Evolutionary conservation across 2,113 vertebrate species (phyloP).

Genomic region (Anser brachyrhynchus): DNA sequence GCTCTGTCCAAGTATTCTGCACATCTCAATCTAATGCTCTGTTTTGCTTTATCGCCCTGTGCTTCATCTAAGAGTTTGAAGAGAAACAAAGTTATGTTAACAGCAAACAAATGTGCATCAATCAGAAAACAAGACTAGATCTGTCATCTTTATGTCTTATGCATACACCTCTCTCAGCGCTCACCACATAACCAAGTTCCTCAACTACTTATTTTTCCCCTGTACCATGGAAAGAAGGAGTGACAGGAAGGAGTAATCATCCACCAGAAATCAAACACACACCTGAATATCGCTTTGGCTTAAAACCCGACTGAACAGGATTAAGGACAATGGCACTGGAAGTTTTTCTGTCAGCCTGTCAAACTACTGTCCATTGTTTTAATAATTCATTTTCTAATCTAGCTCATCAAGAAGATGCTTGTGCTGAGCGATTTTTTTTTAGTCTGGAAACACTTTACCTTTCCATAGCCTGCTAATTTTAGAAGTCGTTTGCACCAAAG

Average conservation of each 20-base stretch:
- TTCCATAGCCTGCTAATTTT: not conserved
- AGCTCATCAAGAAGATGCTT: constrained; percentile 1
- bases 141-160: not conserved
- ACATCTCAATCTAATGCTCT: constrained; percentile 92
- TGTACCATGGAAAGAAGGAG: not conserved
- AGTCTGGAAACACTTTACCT: not conserved
- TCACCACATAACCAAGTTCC: not conserved
- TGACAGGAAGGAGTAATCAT: not conserved
- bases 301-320: not conserved
- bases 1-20: constrained; percentile 94
- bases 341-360: not conserved
- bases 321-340: not conserved
- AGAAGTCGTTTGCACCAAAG: not conserved
- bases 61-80: constrained; percentile 87
- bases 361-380: not conserved
- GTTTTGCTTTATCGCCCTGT: constrained; percentile 92
- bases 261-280: not conserved
- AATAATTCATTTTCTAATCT: not conserved
- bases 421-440: not conserved
- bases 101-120: not conserved
- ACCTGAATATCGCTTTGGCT: not conserved
- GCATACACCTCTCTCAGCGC: not conserved
- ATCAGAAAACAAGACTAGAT: not conserved
- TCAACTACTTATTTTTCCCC: not conserved
- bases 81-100: constrained; percentile 28